A percentile compares a stretch with the other conserved stretches of the same genome.
These are phyloP conservation scores for Cavia porcellus DNA, from an alignment of 2,113 vertebrate genomes.

Conservation along the genomic window DNA sequence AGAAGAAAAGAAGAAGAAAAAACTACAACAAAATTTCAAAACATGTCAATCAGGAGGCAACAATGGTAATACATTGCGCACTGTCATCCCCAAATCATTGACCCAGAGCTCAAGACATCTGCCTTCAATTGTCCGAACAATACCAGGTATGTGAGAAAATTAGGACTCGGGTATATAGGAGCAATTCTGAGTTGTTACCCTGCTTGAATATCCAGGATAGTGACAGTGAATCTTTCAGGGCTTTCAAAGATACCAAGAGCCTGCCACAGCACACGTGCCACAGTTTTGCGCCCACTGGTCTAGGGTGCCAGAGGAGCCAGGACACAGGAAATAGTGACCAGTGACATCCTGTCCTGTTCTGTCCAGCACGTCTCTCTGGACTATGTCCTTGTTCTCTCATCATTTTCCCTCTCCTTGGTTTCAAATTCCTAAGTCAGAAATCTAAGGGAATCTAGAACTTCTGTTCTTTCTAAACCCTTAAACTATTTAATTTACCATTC, in stretches of 20 bases:
- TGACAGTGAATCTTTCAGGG: background rate
- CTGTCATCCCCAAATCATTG: no score
- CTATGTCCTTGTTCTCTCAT: background rate
- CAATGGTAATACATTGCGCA: no score
- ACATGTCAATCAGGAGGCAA: no score
- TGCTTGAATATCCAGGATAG: background rate
- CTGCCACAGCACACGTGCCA: background rate
- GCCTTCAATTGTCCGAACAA: no score
- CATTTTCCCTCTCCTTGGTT: background rate
- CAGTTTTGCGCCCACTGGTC: no score
- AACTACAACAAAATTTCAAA: no score
- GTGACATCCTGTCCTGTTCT: background rate
- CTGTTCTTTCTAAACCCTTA: background rate
- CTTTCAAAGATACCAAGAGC: background rate
- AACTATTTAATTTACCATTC: background rate
- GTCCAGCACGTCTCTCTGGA: background rate
- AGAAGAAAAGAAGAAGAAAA: no score
- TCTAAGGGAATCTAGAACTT: background rate
- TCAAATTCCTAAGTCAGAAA: background rate
- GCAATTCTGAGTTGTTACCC: background rate
- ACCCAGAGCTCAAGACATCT: no score
- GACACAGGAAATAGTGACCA: fast-evolving
- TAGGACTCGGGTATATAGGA: background rate
- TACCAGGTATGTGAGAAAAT: background rate
- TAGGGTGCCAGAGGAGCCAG: background rate